Percentiles rank a stretch among this genome's conserved stretches.
Conservation (phyloP, 2,113 vertebrate species). For the Vulpes lagopus region DNA sequence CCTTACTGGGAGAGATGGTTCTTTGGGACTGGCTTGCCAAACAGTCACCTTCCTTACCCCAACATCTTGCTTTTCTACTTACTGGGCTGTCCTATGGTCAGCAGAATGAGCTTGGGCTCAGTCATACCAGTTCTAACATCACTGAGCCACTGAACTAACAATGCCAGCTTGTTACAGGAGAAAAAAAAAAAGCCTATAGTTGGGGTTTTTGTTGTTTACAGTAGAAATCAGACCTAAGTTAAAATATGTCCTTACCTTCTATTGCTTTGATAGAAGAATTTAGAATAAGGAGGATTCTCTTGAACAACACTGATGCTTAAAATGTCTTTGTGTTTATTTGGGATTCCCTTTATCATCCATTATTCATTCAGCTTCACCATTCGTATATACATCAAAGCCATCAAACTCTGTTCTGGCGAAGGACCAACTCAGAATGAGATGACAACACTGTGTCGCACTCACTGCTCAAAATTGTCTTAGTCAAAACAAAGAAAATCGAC, state of each 20-base stretch:
- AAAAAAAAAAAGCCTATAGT: not conserved
- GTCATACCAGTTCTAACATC: not conserved
- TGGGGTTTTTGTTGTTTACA: not conserved
- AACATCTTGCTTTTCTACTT: not conserved
- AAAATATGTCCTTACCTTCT: not conserved
- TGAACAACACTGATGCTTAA: not conserved
- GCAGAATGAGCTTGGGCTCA: not conserved
- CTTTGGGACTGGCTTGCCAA: not conserved
- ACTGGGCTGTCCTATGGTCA: not conserved
- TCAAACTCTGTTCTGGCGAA: not conserved
- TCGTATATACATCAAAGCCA: not conserved
- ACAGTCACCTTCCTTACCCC: not conserved
- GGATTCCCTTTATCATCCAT: conserved; percentile 7
- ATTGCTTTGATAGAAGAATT: conserved; percentile 14
- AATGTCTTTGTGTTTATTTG: not conserved
- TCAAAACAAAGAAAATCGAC: not conserved
- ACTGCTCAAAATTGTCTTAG: not conserved
- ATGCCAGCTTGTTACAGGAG: not conserved
- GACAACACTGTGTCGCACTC: not conserved
- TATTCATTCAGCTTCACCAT: not conserved
- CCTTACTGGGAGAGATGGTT: not conserved
- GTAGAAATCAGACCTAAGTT: not conserved
- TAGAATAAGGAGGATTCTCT: not conserved
- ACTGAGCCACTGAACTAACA: not conserved
- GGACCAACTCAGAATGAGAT: not conserved